Conservation (phyloP, 2,113 vertebrate species). For the Heterotilapia buettikoferi region DNA sequence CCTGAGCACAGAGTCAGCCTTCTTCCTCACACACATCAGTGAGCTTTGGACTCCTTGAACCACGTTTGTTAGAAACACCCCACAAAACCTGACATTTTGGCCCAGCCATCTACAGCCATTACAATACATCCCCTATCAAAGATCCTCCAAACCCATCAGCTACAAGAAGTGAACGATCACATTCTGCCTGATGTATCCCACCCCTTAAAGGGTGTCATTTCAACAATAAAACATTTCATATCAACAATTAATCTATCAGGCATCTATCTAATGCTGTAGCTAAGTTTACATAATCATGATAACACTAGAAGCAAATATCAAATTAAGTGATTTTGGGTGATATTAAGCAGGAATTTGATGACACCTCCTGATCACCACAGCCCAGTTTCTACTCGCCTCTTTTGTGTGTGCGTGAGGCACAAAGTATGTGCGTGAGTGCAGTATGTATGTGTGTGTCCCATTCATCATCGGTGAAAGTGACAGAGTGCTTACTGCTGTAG, state of each 20-base stretch:
- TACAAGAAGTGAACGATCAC: background rate
- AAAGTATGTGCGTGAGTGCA: background rate
- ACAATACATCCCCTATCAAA: background rate
- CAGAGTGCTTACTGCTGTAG: constrained; percentile 59
- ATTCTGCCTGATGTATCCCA: background rate
- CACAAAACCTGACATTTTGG: background rate
- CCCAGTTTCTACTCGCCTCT: background rate
- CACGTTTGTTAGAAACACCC: background rate
- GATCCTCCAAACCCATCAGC: background rate
- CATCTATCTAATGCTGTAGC: background rate
- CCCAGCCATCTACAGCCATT: background rate
- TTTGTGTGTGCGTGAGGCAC: background rate
- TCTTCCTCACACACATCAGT: accelerated
- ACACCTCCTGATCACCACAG: background rate
- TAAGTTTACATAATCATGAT: background rate
- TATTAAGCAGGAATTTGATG: background rate
- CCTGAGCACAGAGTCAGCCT: background rate
- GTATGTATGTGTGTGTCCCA: background rate
- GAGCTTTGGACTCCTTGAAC: background rate
- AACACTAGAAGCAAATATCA: background rate
- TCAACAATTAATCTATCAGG: accelerated
- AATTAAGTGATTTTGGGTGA: background rate
- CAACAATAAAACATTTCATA: background rate
- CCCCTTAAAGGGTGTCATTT: background rate
- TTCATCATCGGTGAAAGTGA: background rate